Conservation (phyloP, 2,888 invertebrate species). For the Agrotis exclamationis region DNA sequence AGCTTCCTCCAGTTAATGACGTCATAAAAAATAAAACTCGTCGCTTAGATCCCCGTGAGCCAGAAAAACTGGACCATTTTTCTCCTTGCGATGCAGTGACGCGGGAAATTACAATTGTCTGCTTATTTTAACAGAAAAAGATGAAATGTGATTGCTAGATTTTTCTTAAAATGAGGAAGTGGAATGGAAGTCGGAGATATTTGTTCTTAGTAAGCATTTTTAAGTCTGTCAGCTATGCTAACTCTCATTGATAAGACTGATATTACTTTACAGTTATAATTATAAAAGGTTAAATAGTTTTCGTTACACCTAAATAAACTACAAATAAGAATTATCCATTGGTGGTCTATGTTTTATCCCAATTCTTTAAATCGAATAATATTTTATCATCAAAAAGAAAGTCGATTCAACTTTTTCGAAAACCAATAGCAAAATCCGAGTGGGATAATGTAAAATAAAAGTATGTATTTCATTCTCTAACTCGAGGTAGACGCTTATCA, state of each 20-base stretch:
- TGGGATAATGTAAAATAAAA: slow-evolving; percentile 68
- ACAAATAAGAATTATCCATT: slow-evolving; percentile 14
- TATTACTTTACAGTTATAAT: neutral
- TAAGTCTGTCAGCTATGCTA: no score
- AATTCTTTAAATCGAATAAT: slow-evolving; percentile 32
- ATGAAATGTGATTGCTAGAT: slow-evolving; percentile 51
- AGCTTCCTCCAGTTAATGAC: slow-evolving; percentile 88
- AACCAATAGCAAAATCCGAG: slow-evolving; percentile 48
- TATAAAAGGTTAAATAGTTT: neutral
- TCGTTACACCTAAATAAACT: neutral
- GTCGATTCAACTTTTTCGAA: slow-evolving; percentile 41
- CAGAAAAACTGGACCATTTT: slow-evolving; percentile 79
- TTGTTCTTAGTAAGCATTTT: neutral
- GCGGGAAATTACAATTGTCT: slow-evolving; percentile 85
- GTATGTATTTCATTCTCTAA: slow-evolving; percentile 67
- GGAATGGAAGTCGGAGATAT: slow-evolving; percentile 8
- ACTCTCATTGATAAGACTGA: neutral
- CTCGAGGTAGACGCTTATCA: slow-evolving; percentile 78
- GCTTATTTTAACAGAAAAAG: slow-evolving; percentile 65
- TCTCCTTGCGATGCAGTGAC: slow-evolving; percentile 77
- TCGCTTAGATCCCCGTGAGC: slow-evolving; percentile 76
- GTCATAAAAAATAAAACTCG: slow-evolving; percentile 88
- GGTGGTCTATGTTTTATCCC: slow-evolving; percentile 27
- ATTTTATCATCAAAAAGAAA: slow-evolving; percentile 46
- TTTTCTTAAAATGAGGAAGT: slow-evolving; percentile 39